Evolutionary conservation across 2,797 vertebrate species (phyloP).

Genomic region (Scyliorhinus canicula): DNA sequence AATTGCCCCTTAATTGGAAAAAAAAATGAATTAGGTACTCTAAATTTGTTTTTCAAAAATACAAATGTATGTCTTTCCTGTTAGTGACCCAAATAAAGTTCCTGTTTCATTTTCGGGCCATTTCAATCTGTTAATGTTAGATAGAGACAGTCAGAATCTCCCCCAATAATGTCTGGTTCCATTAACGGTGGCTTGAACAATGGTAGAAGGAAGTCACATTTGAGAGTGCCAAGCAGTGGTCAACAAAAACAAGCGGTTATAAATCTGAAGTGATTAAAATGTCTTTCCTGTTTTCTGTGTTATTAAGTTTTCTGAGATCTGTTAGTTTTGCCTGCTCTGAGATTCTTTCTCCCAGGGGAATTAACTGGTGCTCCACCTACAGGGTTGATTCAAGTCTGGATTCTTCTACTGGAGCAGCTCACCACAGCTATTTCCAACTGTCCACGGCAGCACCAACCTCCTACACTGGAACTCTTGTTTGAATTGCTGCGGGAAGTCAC

Average conservation of each 20-base stretch:
- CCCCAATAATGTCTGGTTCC: neutral
- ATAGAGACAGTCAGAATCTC: neutral
- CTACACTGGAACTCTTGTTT: constrained; percentile 87
- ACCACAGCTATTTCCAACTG: constrained; percentile 90
- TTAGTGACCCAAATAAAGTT: neutral
- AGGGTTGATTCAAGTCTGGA: constrained; percentile 97
- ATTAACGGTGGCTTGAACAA: neutral
- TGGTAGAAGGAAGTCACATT: neutral
- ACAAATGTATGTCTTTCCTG: neutral
- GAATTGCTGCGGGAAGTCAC: constrained; percentile 81
- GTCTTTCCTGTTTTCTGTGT: neutral
- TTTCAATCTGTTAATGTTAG: neutral
- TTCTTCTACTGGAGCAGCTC: constrained; percentile 85
- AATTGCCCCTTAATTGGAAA: too few species aligned
- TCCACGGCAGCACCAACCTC: constrained; percentile 89
- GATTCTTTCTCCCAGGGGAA: neutral
- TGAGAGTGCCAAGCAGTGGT: neutral
- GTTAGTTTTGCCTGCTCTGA: neutral
- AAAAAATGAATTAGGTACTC: too few species aligned
- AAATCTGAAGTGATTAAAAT: neutral
- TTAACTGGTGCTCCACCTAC: constrained; percentile 38
- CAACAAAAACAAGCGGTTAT: neutral
- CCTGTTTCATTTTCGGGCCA: neutral
- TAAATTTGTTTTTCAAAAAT: too few species aligned
- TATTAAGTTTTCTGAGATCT: neutral